Conservation (phyloP, 2,113 vertebrate species). For the Crotalus viridis region DNA sequence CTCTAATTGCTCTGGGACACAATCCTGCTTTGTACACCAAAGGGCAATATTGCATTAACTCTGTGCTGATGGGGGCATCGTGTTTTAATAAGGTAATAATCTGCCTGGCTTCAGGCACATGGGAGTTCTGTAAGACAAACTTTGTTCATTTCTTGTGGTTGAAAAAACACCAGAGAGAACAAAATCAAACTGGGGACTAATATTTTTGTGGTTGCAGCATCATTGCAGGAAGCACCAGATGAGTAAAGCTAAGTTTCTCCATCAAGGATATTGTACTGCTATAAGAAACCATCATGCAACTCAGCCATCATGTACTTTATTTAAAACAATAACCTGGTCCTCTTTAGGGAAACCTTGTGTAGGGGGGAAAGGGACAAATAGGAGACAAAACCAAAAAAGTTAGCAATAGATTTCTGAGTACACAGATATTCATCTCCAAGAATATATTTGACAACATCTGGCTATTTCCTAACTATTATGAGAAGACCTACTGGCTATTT, state of each 20-base stretch:
- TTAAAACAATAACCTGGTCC: neutral
- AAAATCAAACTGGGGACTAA: slow-evolving; percentile 32
- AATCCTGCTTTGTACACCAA: slow-evolving; percentile 53
- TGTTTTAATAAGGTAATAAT: slow-evolving; percentile 46
- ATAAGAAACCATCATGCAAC: neutral
- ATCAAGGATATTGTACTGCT: neutral
- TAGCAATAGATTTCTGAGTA: neutral
- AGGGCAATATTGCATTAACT: slow-evolving; percentile 48
- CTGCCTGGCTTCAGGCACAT: slow-evolving; percentile 22
- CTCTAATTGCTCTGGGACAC: slow-evolving; percentile 48
- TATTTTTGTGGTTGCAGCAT: slow-evolving; percentile 4
- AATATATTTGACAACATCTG: neutral
- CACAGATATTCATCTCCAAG: neutral
- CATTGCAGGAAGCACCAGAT: neutral
- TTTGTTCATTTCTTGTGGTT: slow-evolving; percentile 40
- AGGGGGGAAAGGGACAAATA: neutral
- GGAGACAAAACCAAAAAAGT: neutral
- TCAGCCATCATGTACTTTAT: neutral
- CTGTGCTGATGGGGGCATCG: slow-evolving; percentile 58
- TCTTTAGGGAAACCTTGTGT: neutral
- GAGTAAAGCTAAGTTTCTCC: neutral
- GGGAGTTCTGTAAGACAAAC: slow-evolving; percentile 39
- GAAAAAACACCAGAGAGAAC: slow-evolving; percentile 38
- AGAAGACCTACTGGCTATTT: neutral
- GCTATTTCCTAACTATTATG: neutral